Conservation (phyloP, 2,888 invertebrate genomes). For the Entomobrya multifasciata region DNA sequence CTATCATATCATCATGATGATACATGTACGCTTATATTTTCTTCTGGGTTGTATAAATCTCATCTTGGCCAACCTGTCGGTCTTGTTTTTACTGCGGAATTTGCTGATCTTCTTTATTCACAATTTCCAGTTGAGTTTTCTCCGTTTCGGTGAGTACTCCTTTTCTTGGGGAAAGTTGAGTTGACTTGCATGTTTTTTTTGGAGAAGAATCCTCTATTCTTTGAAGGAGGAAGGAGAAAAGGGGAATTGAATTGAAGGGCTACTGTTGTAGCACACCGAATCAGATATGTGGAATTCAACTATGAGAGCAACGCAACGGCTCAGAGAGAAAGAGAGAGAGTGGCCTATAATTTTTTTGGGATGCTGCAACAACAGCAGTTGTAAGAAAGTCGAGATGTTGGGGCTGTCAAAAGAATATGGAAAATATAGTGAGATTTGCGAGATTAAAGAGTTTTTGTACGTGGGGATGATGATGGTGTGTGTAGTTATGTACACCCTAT, state of each 20-base stretch:
- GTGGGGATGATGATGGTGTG: background rate
- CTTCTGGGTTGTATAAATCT: constrained; percentile 54
- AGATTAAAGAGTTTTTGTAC: constrained; percentile 65
- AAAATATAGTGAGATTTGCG: constrained; percentile 60
- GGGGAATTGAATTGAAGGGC: constrained; percentile 43
- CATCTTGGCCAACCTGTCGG: constrained; percentile 48
- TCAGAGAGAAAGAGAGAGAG: background rate
- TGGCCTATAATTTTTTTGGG: constrained; percentile 41
- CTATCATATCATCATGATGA: background rate
- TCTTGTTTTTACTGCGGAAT: constrained; percentile 49
- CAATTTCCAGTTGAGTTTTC: constrained; percentile 8
- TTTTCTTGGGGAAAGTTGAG: constrained; percentile 23
- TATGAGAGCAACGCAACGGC: background rate
- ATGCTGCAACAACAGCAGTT: constrained; percentile 15
- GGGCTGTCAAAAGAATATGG: constrained; percentile 66
- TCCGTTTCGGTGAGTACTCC: background rate
- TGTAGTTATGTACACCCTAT: background rate
- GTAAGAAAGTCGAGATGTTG: constrained; percentile 22
- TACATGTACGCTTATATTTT: background rate
- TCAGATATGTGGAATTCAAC: constrained; percentile 4
- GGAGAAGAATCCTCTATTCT: constrained; percentile 2
- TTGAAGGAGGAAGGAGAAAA: background rate
- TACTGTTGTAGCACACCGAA: background rate
- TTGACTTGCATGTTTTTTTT: background rate
- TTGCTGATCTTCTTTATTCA: constrained; percentile 33